Evolutionary conservation across 2,113 vertebrate genomes (phyloP).

Genomic region (Dryoscopus gambensis): DNA sequence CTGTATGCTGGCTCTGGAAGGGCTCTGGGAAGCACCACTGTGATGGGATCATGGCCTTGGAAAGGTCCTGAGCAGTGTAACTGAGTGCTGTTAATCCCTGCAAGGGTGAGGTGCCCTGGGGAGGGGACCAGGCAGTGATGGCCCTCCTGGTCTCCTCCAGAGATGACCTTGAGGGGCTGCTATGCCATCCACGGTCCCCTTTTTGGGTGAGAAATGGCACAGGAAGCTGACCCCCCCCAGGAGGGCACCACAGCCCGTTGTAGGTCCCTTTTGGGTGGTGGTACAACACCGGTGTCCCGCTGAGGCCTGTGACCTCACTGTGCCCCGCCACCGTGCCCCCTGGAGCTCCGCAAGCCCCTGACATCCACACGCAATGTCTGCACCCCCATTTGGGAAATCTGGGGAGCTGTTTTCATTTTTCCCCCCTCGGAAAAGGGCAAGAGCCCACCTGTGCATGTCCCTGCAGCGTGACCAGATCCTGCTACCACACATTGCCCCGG

Average conservation of each 20-base stretch:
- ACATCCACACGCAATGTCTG: accelerated
- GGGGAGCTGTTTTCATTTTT: accelerated
- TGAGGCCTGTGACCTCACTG: not conserved
- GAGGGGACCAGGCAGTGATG: accelerated
- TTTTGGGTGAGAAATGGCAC: not conserved
- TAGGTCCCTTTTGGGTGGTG: not conserved
- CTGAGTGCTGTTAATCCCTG: not conserved
- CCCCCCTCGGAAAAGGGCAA: not conserved
- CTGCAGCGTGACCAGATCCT: not conserved
- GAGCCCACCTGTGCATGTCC: not conserved
- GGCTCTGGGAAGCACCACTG: not conserved
- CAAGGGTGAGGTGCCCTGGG: accelerated
- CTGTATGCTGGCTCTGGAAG: not conserved
- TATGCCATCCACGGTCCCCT: accelerated
- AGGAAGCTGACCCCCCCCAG: not conserved
- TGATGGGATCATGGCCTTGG: not conserved
- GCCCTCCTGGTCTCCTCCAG: not conserved
- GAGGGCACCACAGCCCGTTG: accelerated
- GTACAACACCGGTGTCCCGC: accelerated
- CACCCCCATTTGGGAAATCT: not conserved
- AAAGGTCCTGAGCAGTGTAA: not conserved
- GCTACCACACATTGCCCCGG: accelerated
- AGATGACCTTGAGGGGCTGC: not conserved
- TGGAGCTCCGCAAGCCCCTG: not conserved
- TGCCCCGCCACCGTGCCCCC: accelerated